A percentile compares a stretch with the other conserved stretches of the same genome.
Conservation (phyloP, 2,888 invertebrate genomes). For the Emmelina monodactyla region DNA sequence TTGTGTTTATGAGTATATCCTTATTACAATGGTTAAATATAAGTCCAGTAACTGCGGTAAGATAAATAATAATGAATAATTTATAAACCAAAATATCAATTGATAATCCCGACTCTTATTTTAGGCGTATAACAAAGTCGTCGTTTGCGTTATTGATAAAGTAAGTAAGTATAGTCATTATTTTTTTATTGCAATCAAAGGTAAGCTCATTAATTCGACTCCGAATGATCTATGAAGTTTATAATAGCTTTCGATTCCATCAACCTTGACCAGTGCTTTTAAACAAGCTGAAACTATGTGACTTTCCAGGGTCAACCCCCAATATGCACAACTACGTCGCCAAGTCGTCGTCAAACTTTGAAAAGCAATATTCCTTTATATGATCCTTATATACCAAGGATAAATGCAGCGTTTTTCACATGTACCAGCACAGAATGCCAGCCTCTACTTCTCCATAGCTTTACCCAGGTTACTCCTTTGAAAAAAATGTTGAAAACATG, state of each 20-base stretch:
- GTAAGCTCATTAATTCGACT: no score
- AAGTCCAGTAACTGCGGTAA: no score
- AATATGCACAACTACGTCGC: slow-evolving; percentile 25
- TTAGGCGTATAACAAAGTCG: slow-evolving; percentile 43
- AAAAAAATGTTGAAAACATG: slow-evolving; percentile 29
- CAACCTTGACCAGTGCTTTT: no score
- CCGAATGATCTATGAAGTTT: no score
- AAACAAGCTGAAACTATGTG: no score
- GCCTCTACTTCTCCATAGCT: slow-evolving; percentile 26
- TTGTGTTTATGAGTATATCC: no score
- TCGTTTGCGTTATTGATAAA: slow-evolving; percentile 39
- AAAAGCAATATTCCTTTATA: slow-evolving; percentile 29
- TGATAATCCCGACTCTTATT: slow-evolving; percentile 19
- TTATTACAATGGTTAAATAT: no score
- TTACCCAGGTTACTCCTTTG: slow-evolving; percentile 33
- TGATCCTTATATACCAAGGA: slow-evolving; percentile 45
- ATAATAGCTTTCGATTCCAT: no score
- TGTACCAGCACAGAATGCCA: slow-evolving; percentile 33
- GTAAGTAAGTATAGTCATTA: no score
- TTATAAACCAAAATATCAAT: slow-evolving; percentile 19
- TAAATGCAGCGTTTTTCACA: slow-evolving; percentile 29
- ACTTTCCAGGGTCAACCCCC: slow-evolving; percentile 32
- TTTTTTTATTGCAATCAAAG: no score
- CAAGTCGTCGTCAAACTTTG: slow-evolving; percentile 18
- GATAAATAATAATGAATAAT: no score